phyloP scores from a whole-genome alignment of 2,888 invertebrate genomes.

The Hypena proboscidalis region DNA sequence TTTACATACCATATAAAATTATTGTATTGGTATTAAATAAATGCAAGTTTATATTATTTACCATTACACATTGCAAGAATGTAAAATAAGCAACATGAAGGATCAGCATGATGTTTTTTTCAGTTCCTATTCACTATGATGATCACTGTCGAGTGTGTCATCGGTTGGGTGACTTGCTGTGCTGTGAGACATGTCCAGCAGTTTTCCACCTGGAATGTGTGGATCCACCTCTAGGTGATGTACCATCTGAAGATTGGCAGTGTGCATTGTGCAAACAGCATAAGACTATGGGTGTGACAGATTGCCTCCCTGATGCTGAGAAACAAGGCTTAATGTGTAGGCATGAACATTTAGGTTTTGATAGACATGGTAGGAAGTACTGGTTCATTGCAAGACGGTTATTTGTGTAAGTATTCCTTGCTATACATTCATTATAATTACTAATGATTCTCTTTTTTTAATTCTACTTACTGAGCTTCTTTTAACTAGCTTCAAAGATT shows the following conservation, averaged over 20 bases:
- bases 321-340: slow-evolving; percentile 96
- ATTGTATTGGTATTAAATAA: no score
- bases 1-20: no score
- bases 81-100: no score
- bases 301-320: slow-evolving; percentile 96
- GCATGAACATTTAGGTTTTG: slow-evolving; percentile 97
- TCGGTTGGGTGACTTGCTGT: slow-evolving; percentile 96
- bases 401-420: slow-evolving; percentile 91
- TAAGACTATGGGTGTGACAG: slow-evolving; percentile 95
- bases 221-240: slow-evolving; percentile 96
- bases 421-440: slow-evolving; percentile 1
- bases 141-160: slow-evolving; percentile 97
- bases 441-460: background rate
- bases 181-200: slow-evolving; percentile 99
- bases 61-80: no score
- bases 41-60: no score
- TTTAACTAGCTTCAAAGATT: no score
- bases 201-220: slow-evolving; percentile 99
- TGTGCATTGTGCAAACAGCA: slow-evolving; percentile 97
- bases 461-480: no score
- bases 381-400: slow-evolving; percentile 98
- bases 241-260: slow-evolving; percentile 99
- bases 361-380: slow-evolving; percentile 98
- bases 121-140: slow-evolving; percentile 94
- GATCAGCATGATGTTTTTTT: no score